phyloP scores from a whole-genome alignment of 2,888 invertebrate species.

The Endomychus coccineus region DNA sequence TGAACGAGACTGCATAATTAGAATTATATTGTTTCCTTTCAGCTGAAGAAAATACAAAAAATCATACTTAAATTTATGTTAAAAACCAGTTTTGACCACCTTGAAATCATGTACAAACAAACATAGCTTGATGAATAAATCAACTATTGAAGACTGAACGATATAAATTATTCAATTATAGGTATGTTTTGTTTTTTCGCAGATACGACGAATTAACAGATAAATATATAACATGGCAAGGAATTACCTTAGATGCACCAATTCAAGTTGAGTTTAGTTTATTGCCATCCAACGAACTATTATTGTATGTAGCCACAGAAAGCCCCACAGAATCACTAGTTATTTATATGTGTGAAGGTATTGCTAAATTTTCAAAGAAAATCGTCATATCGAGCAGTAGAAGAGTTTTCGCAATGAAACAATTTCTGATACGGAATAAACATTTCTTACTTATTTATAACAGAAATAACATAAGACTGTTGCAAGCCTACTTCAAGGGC shows the following conservation, averaged over 20 bases:
- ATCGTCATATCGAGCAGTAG: constrained; percentile 25
- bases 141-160: no score
- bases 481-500: constrained; percentile 36
- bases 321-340: constrained; percentile 38
- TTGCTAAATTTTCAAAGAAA: constrained; percentile 38
- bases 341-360: constrained; percentile 43
- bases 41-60: no score
- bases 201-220: constrained; percentile 28
- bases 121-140: no score
- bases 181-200: no score
- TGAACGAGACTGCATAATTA: no score
- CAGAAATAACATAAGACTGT: constrained; percentile 27
- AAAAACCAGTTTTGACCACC: no score
- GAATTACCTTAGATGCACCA: constrained; percentile 36
- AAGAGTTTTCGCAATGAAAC: constrained; percentile 23
- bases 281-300: constrained; percentile 42
- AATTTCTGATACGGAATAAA: constrained; percentile 27
- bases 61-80: no score
- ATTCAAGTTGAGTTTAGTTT: constrained; percentile 38
- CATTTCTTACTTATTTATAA: constrained; percentile 34
- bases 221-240: constrained; percentile 38
- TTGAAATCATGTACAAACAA: no score
- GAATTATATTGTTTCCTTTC: no score
- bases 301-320: constrained; percentile 41
- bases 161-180: no score